Percentiles rank a stretch among this genome's conserved stretches.
Evolutionary conservation across 2,797 vertebrate species (phyloP).

Genomic region (Nothura maculosa): DNA sequence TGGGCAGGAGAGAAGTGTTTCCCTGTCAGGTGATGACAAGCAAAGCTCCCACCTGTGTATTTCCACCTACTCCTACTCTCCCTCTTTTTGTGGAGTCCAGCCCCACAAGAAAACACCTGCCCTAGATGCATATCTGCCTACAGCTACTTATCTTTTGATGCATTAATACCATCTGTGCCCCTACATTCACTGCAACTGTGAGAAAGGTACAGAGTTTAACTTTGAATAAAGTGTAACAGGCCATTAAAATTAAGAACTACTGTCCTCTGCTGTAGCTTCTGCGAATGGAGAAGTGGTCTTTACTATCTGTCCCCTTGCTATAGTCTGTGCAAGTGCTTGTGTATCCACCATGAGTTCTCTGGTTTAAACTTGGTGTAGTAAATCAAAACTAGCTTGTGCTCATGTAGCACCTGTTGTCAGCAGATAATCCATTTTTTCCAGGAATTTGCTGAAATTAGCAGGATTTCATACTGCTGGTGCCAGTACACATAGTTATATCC

Average conservation of each 20-base stretch:
- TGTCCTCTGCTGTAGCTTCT: not conserved
- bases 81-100: not conserved
- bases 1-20: not conserved
- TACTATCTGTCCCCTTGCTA: not conserved
- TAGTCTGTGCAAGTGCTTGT: not conserved
- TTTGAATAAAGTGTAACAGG: not conserved
- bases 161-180: not conserved
- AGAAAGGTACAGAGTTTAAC: not conserved
- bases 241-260: not conserved
- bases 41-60: not conserved
- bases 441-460: slow-evolving; percentile 49
- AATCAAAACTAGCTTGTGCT: slow-evolving; percentile 37
- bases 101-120: slow-evolving; percentile 6
- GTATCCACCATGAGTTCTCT: not conserved
- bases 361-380: not conserved
- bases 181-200: not conserved
- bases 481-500: not conserved
- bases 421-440: slow-evolving; percentile 57
- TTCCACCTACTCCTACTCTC: not conserved
- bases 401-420: slow-evolving; percentile 41
- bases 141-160: not conserved
- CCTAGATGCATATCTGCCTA: not conserved
- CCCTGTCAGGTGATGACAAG: not conserved
- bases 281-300: not conserved
- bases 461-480: not conserved